These are phyloP conservation scores for Odobenus rosmarus DNA, from an alignment of 2,113 vertebrate species.

Conservation along the genomic window DNA sequence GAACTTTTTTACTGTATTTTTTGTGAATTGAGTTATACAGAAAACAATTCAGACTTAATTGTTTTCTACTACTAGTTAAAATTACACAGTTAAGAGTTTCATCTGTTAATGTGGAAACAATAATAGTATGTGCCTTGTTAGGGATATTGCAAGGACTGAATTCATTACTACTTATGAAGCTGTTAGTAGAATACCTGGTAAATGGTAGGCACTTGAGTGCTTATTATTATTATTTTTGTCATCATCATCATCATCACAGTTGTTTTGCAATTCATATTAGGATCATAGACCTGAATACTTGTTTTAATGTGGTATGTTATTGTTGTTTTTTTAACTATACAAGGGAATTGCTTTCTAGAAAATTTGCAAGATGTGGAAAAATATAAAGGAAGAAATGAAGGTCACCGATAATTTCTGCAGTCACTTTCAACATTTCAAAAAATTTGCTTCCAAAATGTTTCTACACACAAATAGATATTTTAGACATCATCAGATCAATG, in stretches of 20 bases:
- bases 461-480: not conserved
- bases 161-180: slow-evolving; percentile 7
- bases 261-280: slow-evolving; percentile 30
- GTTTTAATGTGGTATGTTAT: not conserved
- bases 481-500: not conserved
- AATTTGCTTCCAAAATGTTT: slow-evolving; percentile 26
- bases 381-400: not conserved
- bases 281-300: not conserved
- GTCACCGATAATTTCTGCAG: not conserved
- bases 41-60: slow-evolving; percentile 45
- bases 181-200: not conserved
- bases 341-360: not conserved
- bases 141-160: not conserved
- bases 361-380: not conserved
- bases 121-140: not conserved
- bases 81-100: slow-evolving; percentile 24
- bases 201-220: not conserved
- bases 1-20: not conserved
- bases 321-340: not conserved
- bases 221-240: not conserved
- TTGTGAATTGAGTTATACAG: slow-evolving; percentile 25
- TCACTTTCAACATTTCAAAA: slow-evolving; percentile 33
- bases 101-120: not conserved
- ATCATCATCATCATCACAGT: not conserved
- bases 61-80: slow-evolving; percentile 41